Evolutionary conservation across 2,888 invertebrate species (phyloP), one percentile per base, ranked within the genome.

Genomic region (Noctua comes): DNA sequence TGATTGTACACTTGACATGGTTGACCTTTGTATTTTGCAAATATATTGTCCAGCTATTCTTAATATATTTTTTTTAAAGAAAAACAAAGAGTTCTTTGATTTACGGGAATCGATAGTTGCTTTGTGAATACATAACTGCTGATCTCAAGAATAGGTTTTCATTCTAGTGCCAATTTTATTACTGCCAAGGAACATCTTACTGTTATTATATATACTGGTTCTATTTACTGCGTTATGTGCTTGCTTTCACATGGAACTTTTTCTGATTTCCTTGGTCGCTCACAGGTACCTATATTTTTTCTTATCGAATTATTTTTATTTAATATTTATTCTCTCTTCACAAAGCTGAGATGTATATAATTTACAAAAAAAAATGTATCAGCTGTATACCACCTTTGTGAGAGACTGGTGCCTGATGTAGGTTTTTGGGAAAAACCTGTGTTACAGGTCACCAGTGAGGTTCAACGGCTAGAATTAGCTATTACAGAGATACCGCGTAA

Each of bases 21-120:
- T 18, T 84, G 77, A 85, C 85, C 81, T 84, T 84, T 84, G 43
- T 40, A 21, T 71, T 79, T 66, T 51, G 21, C 16, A 73, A 79
- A 72, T 59, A 62, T 69, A 79, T 57, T 48, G 48, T 73, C 27
- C 40, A 36, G 21, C 27, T 57, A 24, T 36, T 5, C 36, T 36
- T 36, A 54, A 27, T n/a, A 75, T 62, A n/a, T n/a, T n/a, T n/a
- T n/a, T n/a, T n/a, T n/a, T n/a, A n/a, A n/a, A n/a, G n/a, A n/a
- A n/a, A n/a, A n/a, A n/a, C n/a, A n/a, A n/a, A n/a, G n/a, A n/a
- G n/a, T n/a, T n/a, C n/a, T n/a, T n/a, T n/a, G 16, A 57, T 21
- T 64, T 48, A 65, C 21, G 36, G 31, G 13, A 70, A 73, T 73
- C 57, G 16, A 70, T 73, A 46, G 21, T 82, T 69, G 13, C 43